Evolutionary conservation across 64 coral and sea anemone genomes (phyloP).

Genomic region (Stylophora pistillata): DNA sequence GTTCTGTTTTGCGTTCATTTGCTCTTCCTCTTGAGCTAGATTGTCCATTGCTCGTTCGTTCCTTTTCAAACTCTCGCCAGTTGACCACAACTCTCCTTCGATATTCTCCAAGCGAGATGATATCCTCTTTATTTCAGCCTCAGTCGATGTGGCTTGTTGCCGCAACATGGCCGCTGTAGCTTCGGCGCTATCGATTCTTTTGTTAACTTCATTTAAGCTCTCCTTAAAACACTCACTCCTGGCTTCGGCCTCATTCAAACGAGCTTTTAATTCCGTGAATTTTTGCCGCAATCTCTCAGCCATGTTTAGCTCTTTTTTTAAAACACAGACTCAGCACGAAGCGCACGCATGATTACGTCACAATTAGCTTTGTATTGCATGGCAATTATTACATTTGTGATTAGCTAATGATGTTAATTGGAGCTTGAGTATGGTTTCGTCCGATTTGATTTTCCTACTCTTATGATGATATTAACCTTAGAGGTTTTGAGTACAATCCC

Average conservation of each 20-base stretch:
- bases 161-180: background rate
- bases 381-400: too few relatives aligned
- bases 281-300: conserved; percentile 15
- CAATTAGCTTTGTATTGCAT: background rate
- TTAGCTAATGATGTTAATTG: background rate
- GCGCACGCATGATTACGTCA: background rate
- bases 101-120: conserved; percentile 4
- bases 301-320: background rate
- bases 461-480: too few relatives aligned
- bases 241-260: conserved; percentile 16
- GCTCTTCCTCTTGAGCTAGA: conserved; percentile 11
- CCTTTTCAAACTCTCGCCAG: conserved; percentile 12
- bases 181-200: conserved; percentile 23
- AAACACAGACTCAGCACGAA: background rate
- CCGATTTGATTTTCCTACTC: background rate
- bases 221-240: conserved; percentile 30
- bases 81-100: background rate
- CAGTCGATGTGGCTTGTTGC: conserved; percentile 1
- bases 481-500: too few relatives aligned
- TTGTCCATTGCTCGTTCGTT: conserved; percentile 10
- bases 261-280: conserved; percentile 24
- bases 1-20: background rate
- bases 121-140: conserved; percentile 14
- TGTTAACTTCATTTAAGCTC: conserved; percentile 16
- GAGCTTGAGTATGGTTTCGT: background rate